Evolutionary conservation across 2,888 invertebrate genomes (phyloP).

Genomic region (Callosobruchus maculatus): DNA sequence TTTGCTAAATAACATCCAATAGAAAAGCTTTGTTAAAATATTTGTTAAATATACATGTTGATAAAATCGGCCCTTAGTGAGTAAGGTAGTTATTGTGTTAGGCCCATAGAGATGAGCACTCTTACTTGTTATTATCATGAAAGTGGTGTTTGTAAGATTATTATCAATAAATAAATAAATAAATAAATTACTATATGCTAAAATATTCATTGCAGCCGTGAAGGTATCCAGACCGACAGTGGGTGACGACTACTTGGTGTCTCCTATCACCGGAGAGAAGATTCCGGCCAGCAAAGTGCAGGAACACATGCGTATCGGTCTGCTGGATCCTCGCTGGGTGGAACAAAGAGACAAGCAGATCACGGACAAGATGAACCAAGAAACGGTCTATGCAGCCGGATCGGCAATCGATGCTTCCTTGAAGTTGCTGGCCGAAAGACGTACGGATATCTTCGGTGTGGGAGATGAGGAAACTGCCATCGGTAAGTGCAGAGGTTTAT

Average conservation of each 20-base stretch:
- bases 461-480: constrained; percentile 98
- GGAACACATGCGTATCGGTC: constrained; percentile 95
- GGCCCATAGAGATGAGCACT: too few relatives aligned
- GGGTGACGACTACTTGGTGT: constrained; percentile 89
- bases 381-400: constrained; percentile 73
- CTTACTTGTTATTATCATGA: too few relatives aligned
- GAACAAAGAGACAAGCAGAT: constrained; percentile 93
- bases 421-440: constrained; percentile 93
- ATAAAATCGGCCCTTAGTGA: too few relatives aligned
- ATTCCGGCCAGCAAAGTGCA: constrained; percentile 96
- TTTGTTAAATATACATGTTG: too few relatives aligned
- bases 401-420: constrained; percentile 95
- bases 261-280: constrained; percentile 96
- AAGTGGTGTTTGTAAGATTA: too few relatives aligned
- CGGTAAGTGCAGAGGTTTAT: constrained; percentile 51
- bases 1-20: too few relatives aligned
- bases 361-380: constrained; percentile 90
- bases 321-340: constrained; percentile 96
- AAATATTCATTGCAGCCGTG: constrained; percentile 40
- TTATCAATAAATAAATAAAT: too few relatives aligned
- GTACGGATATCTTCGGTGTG: constrained; percentile 99
- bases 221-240: constrained; percentile 61
- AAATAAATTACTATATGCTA: too few relatives aligned
- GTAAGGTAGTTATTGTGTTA: too few relatives aligned
- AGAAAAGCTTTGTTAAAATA: too few relatives aligned